These are phyloP conservation scores for Euspilapteryx auroguttella DNA, from an alignment of 2,888 invertebrate genomes.

Conservation along the genomic window DNA sequence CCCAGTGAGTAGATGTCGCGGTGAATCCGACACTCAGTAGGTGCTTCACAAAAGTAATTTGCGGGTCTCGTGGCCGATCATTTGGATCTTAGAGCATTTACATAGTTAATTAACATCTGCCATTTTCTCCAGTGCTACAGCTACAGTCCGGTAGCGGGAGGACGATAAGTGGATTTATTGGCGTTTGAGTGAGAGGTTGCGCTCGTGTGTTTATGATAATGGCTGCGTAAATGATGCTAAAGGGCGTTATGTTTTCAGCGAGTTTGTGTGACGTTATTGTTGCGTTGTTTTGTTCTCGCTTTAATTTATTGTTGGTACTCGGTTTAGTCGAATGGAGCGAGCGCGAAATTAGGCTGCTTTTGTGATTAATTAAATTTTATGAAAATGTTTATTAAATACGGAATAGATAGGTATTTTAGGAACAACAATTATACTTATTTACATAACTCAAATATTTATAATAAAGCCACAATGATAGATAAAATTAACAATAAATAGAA, in stretches of 20 bases:
- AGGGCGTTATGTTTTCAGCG: constrained; percentile 16
- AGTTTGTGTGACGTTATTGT: constrained; percentile 17
- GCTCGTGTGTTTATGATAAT: constrained; percentile 22
- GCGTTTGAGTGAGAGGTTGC: constrained; percentile 18
- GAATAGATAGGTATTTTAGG: no score
- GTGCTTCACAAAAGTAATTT: constrained; percentile 39
- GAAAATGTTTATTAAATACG: no score
- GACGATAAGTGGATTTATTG: constrained; percentile 28
- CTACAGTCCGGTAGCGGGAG: constrained; percentile 17
- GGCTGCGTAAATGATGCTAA: constrained; percentile 26
- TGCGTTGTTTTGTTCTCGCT: constrained; percentile 10
- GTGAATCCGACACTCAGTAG: constrained; percentile 33
- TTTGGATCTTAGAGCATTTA: constrained; percentile 31
- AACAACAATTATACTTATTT: no score
- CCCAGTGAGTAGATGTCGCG: constrained; percentile 14
- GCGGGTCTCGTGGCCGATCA: constrained; percentile 28
- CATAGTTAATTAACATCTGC: constrained; percentile 34
- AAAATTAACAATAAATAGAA: no score
- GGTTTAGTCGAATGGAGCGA: no score
- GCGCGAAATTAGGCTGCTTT: no score
- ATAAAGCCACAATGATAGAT: no score
- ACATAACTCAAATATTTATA: no score
- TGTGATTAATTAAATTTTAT: no score
- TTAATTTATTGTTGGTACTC: constrained; percentile 6
- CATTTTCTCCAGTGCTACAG: constrained; percentile 17